Evolutionary conservation across 2,888 invertebrate genomes (phyloP).

Genomic region (Eupeodes latifasciatus): DNA sequence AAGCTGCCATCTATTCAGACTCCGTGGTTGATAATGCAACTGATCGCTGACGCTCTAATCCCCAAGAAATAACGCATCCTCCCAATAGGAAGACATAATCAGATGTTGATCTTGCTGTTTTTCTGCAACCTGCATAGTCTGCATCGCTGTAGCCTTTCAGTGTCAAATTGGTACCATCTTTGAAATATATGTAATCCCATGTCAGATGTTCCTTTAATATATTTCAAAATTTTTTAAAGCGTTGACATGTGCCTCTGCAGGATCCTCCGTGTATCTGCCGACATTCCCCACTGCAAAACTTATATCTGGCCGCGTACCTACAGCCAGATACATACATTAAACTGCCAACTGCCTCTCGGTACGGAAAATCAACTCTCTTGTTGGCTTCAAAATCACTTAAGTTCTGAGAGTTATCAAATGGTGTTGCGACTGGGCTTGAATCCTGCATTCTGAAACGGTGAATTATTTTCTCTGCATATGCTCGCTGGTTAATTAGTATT

Average conservation of each 20-base stretch:
- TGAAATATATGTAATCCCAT: background rate
- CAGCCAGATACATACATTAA: background rate
- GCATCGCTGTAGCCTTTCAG: conserved; percentile 24
- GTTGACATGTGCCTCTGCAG: background rate
- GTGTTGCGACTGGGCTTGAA: too few relatives aligned
- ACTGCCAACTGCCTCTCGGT: background rate
- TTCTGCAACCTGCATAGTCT: conserved; percentile 65
- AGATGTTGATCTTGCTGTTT: conserved; percentile 68
- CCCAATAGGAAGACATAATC: conserved; percentile 76
- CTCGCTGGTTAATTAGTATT: background rate
- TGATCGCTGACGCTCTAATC: conserved; percentile 78
- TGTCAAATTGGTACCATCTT: background rate
- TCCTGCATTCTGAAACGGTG: too few relatives aligned
- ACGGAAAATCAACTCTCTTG: background rate
- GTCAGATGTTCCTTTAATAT: background rate
- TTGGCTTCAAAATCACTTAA: too few relatives aligned
- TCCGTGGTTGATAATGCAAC: conserved; percentile 79
- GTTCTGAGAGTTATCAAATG: too few relatives aligned
- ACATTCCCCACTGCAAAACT: background rate
- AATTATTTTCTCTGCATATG: too few relatives aligned
- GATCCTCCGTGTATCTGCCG: background rate
- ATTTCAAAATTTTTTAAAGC: background rate
- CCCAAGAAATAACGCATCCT: conserved; percentile 78
- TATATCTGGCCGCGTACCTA: too few relatives aligned
- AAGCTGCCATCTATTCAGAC: conserved; percentile 79